Conservation (phyloP, 2,888 invertebrate species). For the Margaritifera margaritifera region DNA sequence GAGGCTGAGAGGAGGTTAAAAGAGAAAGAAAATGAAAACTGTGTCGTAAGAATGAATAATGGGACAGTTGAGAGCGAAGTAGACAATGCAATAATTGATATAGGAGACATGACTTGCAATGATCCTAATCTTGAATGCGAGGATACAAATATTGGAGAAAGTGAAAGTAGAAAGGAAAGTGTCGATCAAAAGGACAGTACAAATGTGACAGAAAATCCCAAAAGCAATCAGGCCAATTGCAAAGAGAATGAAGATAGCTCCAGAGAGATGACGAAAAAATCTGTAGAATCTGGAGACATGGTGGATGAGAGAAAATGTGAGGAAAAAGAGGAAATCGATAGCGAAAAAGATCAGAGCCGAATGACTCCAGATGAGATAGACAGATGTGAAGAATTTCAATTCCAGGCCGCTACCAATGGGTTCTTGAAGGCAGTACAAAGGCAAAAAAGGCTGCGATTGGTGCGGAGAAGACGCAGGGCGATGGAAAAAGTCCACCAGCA, state of each 20-base stretch:
- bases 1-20: slow-evolving; percentile 14
- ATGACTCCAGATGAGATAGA: too few relatives aligned
- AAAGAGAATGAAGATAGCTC: not conserved
- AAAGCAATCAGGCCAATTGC: not conserved
- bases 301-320: not conserved
- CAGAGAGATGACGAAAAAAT: not conserved
- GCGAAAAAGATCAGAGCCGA: not conserved
- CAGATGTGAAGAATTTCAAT: slow-evolving; percentile 1
- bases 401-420: slow-evolving; percentile 20
- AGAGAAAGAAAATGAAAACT: not conserved
- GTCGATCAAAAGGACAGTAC: not conserved
- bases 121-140: not conserved
- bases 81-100: not conserved
- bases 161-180: too few relatives aligned
- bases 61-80: not conserved
- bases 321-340: not conserved
- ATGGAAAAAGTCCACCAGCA: slow-evolving; percentile 22
- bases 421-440: slow-evolving; percentile 31
- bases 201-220: not conserved
- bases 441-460: slow-evolving; percentile 19
- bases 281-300: not conserved
- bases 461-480: slow-evolving; percentile 28
- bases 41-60: slow-evolving; percentile 1
- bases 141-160: not conserved
- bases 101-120: not conserved